These are phyloP conservation scores for Saimiri boliviensis DNA, from an alignment of 2,113 vertebrate species.

Conservation along the genomic window DNA sequence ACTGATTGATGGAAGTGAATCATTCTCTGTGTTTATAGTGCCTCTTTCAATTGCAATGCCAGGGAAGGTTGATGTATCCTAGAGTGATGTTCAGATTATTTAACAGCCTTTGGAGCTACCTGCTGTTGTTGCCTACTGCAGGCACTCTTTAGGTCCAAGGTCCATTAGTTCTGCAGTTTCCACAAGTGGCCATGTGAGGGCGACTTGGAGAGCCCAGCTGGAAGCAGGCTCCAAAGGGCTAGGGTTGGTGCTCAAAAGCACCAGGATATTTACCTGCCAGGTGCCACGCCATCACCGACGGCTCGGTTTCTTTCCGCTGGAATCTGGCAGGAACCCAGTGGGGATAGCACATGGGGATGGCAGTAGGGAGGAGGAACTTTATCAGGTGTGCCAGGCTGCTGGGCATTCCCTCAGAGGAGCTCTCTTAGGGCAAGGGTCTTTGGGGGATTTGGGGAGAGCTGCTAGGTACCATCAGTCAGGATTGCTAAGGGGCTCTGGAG, in stretches of 20 bases:
- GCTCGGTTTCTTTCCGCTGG: not conserved
- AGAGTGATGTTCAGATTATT: not conserved
- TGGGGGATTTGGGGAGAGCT: not conserved
- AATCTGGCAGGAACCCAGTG: fast-evolving
- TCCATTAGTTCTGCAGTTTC: not conserved
- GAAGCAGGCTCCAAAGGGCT: fast-evolving
- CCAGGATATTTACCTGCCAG: not conserved
- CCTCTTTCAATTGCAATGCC: not conserved
- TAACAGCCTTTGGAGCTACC: not conserved
- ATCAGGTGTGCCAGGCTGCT: not conserved
- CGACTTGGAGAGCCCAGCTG: not conserved
- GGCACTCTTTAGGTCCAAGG: too few relatives aligned
- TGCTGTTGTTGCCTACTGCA: not conserved
- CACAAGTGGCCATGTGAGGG: not conserved
- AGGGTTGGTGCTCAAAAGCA: fast-evolving
- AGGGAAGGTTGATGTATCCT: not conserved
- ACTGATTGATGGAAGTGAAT: not conserved
- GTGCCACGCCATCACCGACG: fast-evolving
- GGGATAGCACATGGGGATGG: fast-evolving
- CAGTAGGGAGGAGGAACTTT: not conserved
- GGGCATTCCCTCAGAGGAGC: too few relatives aligned
- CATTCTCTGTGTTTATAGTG: not conserved
- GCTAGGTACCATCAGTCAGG: not conserved
- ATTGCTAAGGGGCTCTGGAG: not conserved
- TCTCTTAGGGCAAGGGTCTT: not conserved